Conservation (phyloP, 1,140 invertebrate genomes). For the Araneus ventricosus region DNA sequence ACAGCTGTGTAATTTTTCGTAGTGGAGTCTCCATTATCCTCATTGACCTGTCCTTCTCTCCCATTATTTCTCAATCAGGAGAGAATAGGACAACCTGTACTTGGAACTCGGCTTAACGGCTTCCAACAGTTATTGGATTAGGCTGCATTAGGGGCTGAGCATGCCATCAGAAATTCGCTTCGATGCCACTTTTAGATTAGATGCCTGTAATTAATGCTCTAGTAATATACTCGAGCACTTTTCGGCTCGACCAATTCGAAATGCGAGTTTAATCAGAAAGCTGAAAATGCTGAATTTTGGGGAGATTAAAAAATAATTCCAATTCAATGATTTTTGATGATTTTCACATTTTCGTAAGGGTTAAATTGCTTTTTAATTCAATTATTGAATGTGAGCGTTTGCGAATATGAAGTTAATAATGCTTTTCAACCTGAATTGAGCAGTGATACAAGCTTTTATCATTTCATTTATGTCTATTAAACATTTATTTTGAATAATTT, state of each 20-base stretch:
- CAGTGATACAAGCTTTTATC: too few relatives aligned
- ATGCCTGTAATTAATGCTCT: conserved; percentile 12
- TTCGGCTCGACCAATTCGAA: background rate
- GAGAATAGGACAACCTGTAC: background rate
- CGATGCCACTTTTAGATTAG: conserved; percentile 22
- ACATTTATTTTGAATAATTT: too few relatives aligned
- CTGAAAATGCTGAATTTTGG: too few relatives aligned
- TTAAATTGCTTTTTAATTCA: too few relatives aligned
- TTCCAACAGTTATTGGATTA: conserved; percentile 19
- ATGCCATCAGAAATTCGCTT: conserved; percentile 2
- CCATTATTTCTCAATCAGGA: conserved; percentile 23
- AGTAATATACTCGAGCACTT: background rate
- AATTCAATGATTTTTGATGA: too few relatives aligned
- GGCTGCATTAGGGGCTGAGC: background rate
- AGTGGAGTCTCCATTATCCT: background rate
- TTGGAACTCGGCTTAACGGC: conserved; percentile 2
- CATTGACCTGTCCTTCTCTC: background rate
- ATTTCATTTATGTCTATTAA: too few relatives aligned
- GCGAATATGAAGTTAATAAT: too few relatives aligned
- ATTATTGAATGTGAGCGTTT: too few relatives aligned
- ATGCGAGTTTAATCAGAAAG: too few relatives aligned
- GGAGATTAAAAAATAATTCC: too few relatives aligned
- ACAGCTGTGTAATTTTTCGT: background rate
- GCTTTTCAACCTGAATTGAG: too few relatives aligned
- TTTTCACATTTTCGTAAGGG: too few relatives aligned